phyloP scores from a whole-genome alignment of 2,888 invertebrate genomes.

The Drosophila atripex region DNA sequence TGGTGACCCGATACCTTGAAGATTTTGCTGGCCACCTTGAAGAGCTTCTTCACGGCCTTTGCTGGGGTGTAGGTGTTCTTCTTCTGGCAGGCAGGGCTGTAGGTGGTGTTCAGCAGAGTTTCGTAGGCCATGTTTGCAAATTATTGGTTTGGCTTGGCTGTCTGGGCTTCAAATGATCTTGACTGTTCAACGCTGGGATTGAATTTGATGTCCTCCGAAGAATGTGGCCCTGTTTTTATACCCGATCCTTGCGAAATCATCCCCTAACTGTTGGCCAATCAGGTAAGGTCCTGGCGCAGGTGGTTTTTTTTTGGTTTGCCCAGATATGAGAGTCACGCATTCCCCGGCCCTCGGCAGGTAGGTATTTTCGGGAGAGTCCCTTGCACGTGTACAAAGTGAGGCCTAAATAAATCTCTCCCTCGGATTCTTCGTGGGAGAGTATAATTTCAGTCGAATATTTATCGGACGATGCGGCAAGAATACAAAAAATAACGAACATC shows the following conservation, averaged over 20 bases:
- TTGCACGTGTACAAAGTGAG: slow-evolving; percentile 39
- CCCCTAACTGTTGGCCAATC: slow-evolving; percentile 73
- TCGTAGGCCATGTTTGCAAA: slow-evolving; percentile 65
- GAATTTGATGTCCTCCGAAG: slow-evolving; percentile 63
- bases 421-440: slow-evolving; percentile 71
- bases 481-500: slow-evolving; percentile 33
- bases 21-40: slow-evolving; percentile 64
- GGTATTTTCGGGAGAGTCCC: slow-evolving; percentile 27
- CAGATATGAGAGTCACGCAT: slow-evolving; percentile 34
- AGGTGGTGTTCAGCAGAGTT: slow-evolving; percentile 54
- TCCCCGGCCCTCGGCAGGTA: slow-evolving; percentile 47
- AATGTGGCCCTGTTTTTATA: slow-evolving; percentile 66
- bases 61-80: slow-evolving; percentile 50
- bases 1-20: slow-evolving; percentile 30
- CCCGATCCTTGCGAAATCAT: slow-evolving; percentile 31
- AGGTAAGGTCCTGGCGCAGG: slow-evolving; percentile 63
- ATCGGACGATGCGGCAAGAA: slow-evolving; percentile 55
- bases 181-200: slow-evolving; percentile 40
- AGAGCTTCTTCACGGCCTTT: slow-evolving; percentile 63
- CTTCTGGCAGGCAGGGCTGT: slow-evolving; percentile 43
- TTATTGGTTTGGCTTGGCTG: slow-evolving; percentile 21
- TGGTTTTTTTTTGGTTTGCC: slow-evolving; percentile 53
- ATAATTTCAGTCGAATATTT: slow-evolving; percentile 62
- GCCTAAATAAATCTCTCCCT: slow-evolving; percentile 48
- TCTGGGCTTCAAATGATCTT: slow-evolving; percentile 13